A percentile compares a stretch with the other conserved stretches of the same genome.
phyloP scores from a whole-genome alignment of 2,888 invertebrate species.

The Cantharis rustica region DNA sequence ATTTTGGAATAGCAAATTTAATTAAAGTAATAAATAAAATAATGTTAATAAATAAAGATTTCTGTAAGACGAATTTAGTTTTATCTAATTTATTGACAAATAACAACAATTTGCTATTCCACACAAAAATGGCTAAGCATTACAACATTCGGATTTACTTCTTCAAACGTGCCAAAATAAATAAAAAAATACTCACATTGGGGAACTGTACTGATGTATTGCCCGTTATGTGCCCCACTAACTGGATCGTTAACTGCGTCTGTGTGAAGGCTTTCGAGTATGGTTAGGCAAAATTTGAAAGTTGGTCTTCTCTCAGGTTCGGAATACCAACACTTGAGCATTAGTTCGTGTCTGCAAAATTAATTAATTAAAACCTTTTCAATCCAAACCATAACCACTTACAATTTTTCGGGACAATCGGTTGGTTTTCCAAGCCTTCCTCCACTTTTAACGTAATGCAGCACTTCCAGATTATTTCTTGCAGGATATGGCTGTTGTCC shows the following conservation, averaged over 20 bases:
- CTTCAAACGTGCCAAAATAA: not conserved
- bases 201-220: slow-evolving; percentile 57
- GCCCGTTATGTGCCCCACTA: slow-evolving; percentile 55
- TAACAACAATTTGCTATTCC: not conserved
- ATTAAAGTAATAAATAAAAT: too few relatives aligned
- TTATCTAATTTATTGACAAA: too few relatives aligned
- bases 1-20: not conserved
- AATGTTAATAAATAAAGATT: too few relatives aligned
- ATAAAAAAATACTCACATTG: slow-evolving; percentile 49
- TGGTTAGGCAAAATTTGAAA: slow-evolving; percentile 79
- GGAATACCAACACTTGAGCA: slow-evolving; percentile 88
- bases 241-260: slow-evolving; percentile 50
- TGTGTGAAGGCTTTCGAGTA: slow-evolving; percentile 57
- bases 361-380: not conserved
- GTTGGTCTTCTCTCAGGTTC: slow-evolving; percentile 83
- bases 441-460: slow-evolving; percentile 86
- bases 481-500: slow-evolving; percentile 98
- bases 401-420: slow-evolving; percentile 83
- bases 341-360: slow-evolving; percentile 74
- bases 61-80: too few relatives aligned
- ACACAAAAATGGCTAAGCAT: not conserved
- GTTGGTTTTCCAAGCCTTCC: slow-evolving; percentile 81
- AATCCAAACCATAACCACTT: slow-evolving; percentile 50
- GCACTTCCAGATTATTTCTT: slow-evolving; percentile 88
- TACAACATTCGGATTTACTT: not conserved